These are phyloP conservation scores for Uromys caudimaculatus DNA, from an alignment of 2,797 vertebrate species.

Conservation along the genomic window DNA sequence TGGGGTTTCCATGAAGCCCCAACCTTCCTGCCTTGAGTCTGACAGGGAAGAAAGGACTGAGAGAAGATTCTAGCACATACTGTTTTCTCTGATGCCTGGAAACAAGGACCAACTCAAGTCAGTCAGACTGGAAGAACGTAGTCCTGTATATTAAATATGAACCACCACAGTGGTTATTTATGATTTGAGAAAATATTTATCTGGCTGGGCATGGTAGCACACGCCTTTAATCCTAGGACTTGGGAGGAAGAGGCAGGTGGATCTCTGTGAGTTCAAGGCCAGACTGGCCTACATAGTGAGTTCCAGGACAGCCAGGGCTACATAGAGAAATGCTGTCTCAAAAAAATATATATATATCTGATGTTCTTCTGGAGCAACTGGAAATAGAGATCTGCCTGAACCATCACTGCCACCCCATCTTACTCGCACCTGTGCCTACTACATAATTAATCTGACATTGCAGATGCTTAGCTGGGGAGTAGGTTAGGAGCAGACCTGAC, in stretches of 20 bases:
- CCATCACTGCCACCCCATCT: background rate
- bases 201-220: background rate
- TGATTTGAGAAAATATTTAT: background rate
- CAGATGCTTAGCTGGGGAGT: background rate
- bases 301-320: no score
- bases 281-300: no score
- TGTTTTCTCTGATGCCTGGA: background rate
- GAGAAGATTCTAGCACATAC: background rate
- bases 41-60: background rate
- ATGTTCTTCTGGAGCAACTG: conserved; percentile 12
- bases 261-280: no score
- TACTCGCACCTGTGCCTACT: background rate
- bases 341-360: background rate
- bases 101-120: background rate
- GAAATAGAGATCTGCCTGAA: background rate
- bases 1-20: no score
- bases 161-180: background rate
- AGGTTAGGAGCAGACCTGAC: background rate
- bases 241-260: no score
- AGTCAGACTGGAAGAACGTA: background rate
- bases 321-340: no score
- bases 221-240: no score
- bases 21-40: background rate
- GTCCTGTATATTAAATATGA: background rate
- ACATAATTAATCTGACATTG: background rate